These are phyloP conservation scores for Strix uralensis DNA, from an alignment of 2,113 vertebrate species.

Conservation along the genomic window DNA sequence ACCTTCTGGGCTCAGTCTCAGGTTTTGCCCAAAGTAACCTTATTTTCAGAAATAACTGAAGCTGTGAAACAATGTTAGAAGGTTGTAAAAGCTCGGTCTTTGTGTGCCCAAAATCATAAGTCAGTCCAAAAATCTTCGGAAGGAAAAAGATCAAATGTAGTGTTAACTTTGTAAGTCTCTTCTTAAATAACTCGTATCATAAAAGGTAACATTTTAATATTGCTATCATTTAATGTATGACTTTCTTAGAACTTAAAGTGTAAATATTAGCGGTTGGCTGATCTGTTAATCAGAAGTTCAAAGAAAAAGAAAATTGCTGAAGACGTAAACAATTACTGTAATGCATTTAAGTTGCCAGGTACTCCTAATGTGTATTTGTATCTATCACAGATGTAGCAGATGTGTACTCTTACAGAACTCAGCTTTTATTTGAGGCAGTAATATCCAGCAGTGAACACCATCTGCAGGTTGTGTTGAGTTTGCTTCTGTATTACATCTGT, in stretches of 20 bases:
- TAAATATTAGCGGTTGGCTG: not conserved
- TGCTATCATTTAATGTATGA: fast-evolving
- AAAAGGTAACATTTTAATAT: not conserved
- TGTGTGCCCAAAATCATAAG: not conserved
- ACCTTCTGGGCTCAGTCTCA: not conserved
- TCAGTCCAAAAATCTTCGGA: not conserved
- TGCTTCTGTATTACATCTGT: not conserved
- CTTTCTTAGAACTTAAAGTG: not conserved
- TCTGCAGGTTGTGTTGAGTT: not conserved
- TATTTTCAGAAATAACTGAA: not conserved
- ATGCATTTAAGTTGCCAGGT: not conserved
- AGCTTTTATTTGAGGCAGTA: not conserved
- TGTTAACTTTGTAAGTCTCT: not conserved
- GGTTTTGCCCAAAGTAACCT: not conserved
- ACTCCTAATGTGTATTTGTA: not conserved
- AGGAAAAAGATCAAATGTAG: not conserved
- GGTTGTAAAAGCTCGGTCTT: not conserved
- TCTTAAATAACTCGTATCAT: not conserved
- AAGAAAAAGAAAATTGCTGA: not conserved
- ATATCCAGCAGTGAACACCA: not conserved
- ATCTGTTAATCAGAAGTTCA: not conserved
- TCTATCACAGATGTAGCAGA: not conserved
- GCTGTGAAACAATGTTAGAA: not conserved
- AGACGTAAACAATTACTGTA: not conserved
- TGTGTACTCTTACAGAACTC: not conserved